Conservation (phyloP, 1,140 invertebrate species). For the Ostrea denselamellosa region DNA sequence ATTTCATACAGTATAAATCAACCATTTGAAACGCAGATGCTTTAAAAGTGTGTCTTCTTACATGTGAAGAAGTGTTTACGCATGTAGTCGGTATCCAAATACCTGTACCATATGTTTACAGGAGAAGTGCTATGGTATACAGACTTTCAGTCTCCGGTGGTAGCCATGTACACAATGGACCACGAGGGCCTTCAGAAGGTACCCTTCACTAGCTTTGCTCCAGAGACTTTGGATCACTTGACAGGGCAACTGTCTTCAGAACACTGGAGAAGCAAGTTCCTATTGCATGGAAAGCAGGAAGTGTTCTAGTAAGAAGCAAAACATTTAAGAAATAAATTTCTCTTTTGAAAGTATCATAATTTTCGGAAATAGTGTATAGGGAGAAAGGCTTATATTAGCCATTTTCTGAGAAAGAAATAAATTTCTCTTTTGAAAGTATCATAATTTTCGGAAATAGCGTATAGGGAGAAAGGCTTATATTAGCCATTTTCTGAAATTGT, state of each 20-base stretch:
- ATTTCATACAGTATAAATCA: too few relatives aligned
- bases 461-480: too few relatives aligned
- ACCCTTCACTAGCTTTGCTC: conserved; percentile 93
- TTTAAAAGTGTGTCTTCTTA: background rate
- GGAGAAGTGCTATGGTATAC: conserved; percentile 91
- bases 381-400: too few relatives aligned
- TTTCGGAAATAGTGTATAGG: too few relatives aligned
- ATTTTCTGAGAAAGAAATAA: too few relatives aligned
- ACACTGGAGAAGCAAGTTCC: conserved; percentile 72
- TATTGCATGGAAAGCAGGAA: conserved; percentile 70
- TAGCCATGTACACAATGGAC: conserved; percentile 92
- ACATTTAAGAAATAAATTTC: background rate
- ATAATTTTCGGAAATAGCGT: too few relatives aligned
- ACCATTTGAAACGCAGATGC: too few relatives aligned
- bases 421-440: background rate
- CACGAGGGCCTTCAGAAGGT: conserved; percentile 88
- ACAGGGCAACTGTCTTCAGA: conserved; percentile 74
- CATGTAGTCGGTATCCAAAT: background rate
- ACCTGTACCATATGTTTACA: conserved; percentile 58
- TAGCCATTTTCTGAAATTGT: too few relatives aligned
- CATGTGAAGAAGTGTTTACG: background rate
- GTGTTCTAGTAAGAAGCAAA: conserved; percentile 73
- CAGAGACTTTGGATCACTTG: conserved; percentile 89
- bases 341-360: background rate
- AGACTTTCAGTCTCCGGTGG: conserved; percentile 92